These are phyloP conservation scores for Epirrhoe tristata DNA, from an alignment of 2,888 invertebrate species.

Conservation along the genomic window DNA sequence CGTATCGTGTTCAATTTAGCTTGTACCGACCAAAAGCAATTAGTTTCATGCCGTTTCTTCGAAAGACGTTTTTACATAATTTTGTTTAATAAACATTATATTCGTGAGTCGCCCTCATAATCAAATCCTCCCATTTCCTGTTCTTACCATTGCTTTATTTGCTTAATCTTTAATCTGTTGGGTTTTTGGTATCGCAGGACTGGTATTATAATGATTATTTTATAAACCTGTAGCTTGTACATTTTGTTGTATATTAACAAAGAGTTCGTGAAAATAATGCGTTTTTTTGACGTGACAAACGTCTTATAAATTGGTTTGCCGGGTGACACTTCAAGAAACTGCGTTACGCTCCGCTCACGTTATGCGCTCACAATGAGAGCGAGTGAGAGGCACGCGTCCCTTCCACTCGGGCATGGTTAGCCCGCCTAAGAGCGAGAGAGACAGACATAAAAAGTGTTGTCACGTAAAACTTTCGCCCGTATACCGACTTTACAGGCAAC, in stretches of 20 bases:
- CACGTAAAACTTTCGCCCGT: too few species aligned
- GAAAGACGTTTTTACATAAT: constrained; percentile 32
- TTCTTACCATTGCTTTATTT: constrained; percentile 45
- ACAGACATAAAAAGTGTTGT: too few species aligned
- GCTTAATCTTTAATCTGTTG: constrained; percentile 43
- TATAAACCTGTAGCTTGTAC: neutral
- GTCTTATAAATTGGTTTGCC: too few species aligned
- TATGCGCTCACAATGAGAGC: too few species aligned
- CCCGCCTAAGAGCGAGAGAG: too few species aligned
- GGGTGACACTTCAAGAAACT: too few species aligned
- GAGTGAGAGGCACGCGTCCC: too few species aligned
- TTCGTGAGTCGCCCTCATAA: constrained; percentile 40
- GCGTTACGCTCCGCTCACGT: too few species aligned
- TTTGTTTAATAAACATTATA: constrained; percentile 42
- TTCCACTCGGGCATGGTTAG: too few species aligned
- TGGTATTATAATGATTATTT: constrained; percentile 28
- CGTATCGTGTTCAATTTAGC: too few species aligned
- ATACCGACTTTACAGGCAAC: too few species aligned
- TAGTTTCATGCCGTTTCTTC: constrained; percentile 9
- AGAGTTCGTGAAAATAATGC: neutral
- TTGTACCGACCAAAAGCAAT: neutral
- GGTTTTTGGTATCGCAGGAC: constrained; percentile 35
- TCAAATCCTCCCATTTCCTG: constrained; percentile 47
- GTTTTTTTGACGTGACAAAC: too few species aligned
- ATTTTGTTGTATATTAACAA: neutral